Evolutionary conservation across 2,113 vertebrate genomes (phyloP).

Genomic region (Halichoeres trimaculatus): DNA sequence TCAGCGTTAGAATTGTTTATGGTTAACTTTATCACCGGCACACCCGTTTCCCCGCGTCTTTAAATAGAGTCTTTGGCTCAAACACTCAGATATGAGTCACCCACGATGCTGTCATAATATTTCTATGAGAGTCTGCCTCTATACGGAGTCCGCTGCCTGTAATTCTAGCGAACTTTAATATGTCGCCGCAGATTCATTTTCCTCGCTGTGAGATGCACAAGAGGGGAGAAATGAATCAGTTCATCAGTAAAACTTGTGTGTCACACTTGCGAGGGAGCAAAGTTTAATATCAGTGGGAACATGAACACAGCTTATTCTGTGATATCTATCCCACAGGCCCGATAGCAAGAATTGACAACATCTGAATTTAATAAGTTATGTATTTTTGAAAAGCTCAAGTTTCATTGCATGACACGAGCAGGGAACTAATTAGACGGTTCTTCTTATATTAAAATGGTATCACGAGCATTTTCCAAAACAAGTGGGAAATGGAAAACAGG

Average conservation of each 20-base stretch:
- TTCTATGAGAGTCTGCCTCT: background rate
- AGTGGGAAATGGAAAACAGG: background rate
- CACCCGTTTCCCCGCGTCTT: background rate
- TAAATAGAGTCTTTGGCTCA: background rate
- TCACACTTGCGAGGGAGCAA: background rate
- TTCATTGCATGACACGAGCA: background rate
- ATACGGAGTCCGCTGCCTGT: background rate
- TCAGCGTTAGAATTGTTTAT: slow-evolving; percentile 6
- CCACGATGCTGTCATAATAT: slow-evolving; percentile 12
- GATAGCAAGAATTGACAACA: background rate
- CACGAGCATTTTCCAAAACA: background rate
- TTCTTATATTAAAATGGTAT: background rate
- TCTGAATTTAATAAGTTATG: background rate
- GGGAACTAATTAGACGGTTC: background rate
- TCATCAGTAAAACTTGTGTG: background rate
- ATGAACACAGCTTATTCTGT: background rate
- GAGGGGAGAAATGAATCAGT: slow-evolving; percentile 3
- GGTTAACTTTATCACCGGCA: slow-evolving; percentile 1
- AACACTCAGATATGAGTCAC: slow-evolving; percentile 16
- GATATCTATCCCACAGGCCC: slow-evolving; percentile 3
- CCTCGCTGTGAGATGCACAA: background rate
- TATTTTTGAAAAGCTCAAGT: background rate
- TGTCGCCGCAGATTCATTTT: slow-evolving; percentile 9
- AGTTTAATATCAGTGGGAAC: slow-evolving; percentile 6
- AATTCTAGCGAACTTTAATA: background rate